Conservation (phyloP, 92 coral and sea anemone species). For the Parazoanthus darwini region DNA sequence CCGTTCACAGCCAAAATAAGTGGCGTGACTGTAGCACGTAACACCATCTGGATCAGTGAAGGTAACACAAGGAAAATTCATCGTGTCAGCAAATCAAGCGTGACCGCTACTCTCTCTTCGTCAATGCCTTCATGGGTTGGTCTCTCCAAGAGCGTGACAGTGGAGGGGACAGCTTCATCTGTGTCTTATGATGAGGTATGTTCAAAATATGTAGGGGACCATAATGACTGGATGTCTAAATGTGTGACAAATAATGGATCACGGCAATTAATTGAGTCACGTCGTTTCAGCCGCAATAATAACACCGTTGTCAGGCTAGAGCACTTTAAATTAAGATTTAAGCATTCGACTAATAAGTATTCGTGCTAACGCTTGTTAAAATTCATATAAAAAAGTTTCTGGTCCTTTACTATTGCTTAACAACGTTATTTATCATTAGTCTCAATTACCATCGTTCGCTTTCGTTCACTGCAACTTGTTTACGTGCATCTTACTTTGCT, state of each 20-base stretch:
- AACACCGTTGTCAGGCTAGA: too few relatives aligned
- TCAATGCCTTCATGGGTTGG: slow-evolving; percentile 66
- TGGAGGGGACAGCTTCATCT: slow-evolving; percentile 85
- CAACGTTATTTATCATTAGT: not conserved
- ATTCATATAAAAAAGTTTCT: too few relatives aligned
- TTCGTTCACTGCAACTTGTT: not conserved
- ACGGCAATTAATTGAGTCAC: not conserved
- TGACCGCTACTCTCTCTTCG: slow-evolving; percentile 64
- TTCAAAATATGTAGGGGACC: not conserved
- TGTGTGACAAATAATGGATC: not conserved
- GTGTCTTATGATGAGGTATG: slow-evolving; percentile 84
- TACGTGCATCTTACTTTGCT: too few relatives aligned
- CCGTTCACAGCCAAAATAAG: slow-evolving; percentile 81
- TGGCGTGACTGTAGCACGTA: slow-evolving; percentile 79
- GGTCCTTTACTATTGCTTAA: not conserved
- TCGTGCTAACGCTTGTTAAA: too few relatives aligned
- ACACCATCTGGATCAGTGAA: slow-evolving; percentile 87
- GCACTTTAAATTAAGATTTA: too few relatives aligned
- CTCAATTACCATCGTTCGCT: not conserved
- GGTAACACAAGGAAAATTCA: slow-evolving; percentile 61
- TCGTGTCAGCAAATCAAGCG: slow-evolving; percentile 65
- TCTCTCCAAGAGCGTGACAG: slow-evolving; percentile 59
- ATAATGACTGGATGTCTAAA: not conserved
- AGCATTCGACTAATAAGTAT: too few relatives aligned
- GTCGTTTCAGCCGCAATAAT: too few relatives aligned